phyloP scores from a whole-genome alignment of 2,113 vertebrate genomes.

The Trogon surrucura region DNA sequence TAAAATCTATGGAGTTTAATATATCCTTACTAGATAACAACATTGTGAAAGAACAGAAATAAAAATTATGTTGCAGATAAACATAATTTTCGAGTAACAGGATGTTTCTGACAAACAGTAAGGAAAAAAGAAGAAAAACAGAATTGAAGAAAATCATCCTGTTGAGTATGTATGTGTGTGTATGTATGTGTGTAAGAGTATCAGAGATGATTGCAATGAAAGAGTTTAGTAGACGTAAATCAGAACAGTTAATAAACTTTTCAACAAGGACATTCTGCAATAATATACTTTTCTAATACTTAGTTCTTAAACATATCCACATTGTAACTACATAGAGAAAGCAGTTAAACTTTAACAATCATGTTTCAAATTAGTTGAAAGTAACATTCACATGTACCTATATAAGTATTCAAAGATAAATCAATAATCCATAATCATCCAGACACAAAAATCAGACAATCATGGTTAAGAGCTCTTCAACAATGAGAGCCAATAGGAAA shows the following conservation, averaged over 20 bases:
- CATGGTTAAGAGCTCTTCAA: background rate
- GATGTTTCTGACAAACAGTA: no score
- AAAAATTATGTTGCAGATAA: no score
- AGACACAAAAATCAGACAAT: background rate
- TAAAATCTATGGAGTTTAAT: no score
- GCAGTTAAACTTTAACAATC: background rate
- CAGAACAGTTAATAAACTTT: background rate
- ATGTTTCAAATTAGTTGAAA: background rate
- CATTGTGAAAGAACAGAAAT: background rate
- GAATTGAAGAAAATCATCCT: background rate
- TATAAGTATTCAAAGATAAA: background rate
- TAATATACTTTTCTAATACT: background rate
- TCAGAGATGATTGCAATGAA: background rate
- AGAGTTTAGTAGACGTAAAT: background rate
- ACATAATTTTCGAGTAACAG: no score
- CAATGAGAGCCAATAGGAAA: background rate
- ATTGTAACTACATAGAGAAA: background rate
- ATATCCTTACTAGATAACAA: background rate
- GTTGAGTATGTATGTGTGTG: background rate
- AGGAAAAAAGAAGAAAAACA: background rate
- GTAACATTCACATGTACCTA: background rate
- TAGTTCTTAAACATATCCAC: background rate
- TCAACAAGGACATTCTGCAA: background rate
- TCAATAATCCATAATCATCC: background rate
- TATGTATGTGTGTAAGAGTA: background rate